Base-by-base conservation (phyloP, 2,113 vertebrate genomes). In the Eublepharis macularius region DNA sequence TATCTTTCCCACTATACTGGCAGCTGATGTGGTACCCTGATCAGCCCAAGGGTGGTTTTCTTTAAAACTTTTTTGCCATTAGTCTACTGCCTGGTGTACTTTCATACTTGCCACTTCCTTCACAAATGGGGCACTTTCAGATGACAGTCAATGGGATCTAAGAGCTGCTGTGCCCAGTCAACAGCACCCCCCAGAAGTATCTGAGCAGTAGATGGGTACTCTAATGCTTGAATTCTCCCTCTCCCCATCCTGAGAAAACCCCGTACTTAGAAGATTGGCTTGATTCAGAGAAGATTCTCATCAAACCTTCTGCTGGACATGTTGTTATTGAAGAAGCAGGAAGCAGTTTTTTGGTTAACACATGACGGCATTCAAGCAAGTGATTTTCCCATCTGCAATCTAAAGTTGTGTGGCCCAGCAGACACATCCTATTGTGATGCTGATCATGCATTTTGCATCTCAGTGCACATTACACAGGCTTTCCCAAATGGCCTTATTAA, bases 121-220 rank as follows among this genome's bases (percentile, higher is more conserved):
- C 65, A 76, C 74, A 87, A 76, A 49, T 51, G 79, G 3, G 47
- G 1, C 16, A 16, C 74, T 90, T 86, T 76, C 51, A 68, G 84
- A 51, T 0, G 0, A 34, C 39, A 85, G 68, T 54, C 41, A 57
- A 39, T 77, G 43, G 66, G 63, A 49, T 73, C 2, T 41, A 51
- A 39, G 26, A 72, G 16, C 29, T 82, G 29, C 24, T 57, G 34
- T 24, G 60, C 36, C 41, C 11, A 81, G 17, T 41, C n/a, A 68
- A 36, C n/a, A 69, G 68, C 68, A n/a, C 4, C 68, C 12, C 4
- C 16, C 19, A 19, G 26, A 34, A 36, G 14, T 39, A 5, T 36
- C n/a, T 69, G 68, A 36, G 14, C 66, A 34, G 29, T 13, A 69
- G 34, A 5, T 69, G 68, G 34, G n/a, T 36, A 34, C 36, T 39